These are phyloP conservation scores for Patiria miniata DNA, from an alignment of 35 echinoderm and acorn worm genomes.

Conservation along the genomic window DNA sequence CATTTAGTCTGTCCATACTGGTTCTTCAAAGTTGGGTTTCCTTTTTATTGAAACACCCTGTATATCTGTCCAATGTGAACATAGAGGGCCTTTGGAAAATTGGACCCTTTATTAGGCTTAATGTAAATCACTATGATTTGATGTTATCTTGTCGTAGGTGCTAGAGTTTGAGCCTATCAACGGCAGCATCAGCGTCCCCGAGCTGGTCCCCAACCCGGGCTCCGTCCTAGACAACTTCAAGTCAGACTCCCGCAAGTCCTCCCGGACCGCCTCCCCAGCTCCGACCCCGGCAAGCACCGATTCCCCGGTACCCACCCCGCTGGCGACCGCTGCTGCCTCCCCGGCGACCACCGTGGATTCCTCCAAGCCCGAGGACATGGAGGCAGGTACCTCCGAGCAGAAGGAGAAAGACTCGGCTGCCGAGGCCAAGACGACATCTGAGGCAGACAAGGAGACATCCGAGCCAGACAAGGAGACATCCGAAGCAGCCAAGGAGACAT, in stretches of 20 bases:
- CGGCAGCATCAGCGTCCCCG: slow-evolving; percentile 82
- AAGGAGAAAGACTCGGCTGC: not conserved
- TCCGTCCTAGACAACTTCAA: slow-evolving; percentile 44
- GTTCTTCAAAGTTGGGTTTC: too few species aligned
- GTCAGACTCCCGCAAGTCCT: slow-evolving; percentile 78
- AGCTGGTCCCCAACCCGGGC: slow-evolving; percentile 65
- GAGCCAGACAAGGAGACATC: too few species aligned
- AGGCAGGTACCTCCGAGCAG: not conserved
- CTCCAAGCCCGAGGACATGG: slow-evolving; percentile 37
- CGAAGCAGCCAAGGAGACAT: too few species aligned
- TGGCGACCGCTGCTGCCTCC: slow-evolving; percentile 9
- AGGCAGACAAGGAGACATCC: too few species aligned
- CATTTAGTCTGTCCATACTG: too few species aligned
- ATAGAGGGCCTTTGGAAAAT: too few species aligned
- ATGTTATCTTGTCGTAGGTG: slow-evolving; percentile 67
- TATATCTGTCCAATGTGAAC: too few species aligned
- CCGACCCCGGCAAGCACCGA: slow-evolving; percentile 62
- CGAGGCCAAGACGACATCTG: too few species aligned
- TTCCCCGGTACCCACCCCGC: slow-evolving; percentile 43
- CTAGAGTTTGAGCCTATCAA: slow-evolving; percentile 99
- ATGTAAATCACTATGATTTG: too few species aligned
- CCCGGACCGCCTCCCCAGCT: slow-evolving; percentile 78
- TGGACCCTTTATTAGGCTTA: too few species aligned
- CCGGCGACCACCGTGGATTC: slow-evolving; percentile 35
- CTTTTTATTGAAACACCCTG: too few species aligned